Evolutionary conservation across 2,888 invertebrate genomes (phyloP), one percentile per base, ranked within the genome.

Genomic region (Laothoe populi): DNA sequence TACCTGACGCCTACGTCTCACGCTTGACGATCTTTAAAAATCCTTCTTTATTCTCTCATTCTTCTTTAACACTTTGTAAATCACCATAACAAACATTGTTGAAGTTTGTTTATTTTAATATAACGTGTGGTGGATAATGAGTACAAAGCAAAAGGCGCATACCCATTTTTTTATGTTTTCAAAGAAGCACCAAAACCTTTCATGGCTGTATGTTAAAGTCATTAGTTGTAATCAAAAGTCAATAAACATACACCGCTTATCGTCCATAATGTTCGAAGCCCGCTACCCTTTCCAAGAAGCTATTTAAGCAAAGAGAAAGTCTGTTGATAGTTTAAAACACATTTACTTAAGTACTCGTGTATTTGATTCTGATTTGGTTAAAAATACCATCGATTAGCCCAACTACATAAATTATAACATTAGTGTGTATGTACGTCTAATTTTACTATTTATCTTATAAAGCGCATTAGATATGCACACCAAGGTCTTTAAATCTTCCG

Each of bases 171-270:
- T 31, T 13, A 53, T 31, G 31, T 31, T 16, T 53, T 31, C 49
- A 16, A 35, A 35, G 31, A 53, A 53, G 16, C 16, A n/a, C n/a
- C n/a, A n/a, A 49, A 53, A 31, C n/a, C 8, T 35, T 35, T 19
- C 53, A 19, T 19, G 19, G 35, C 19, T 19, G 31, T 5, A 35
- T 19, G 10, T 53, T 23, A 19, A 53, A 53, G 53, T 53, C 35
- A 35, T 53, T 53, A 53, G 53, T 35, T 11, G 35, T 35, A 53
- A 53, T 53, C 53, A 53, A 53, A 53, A 53, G 53, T 53, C 53
- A 53, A 53, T 53, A 53, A 53, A 53, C 53, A 53, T 53, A 19
- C 48, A 48, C 13, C 35, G 53, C 53, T 53, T 53, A 53, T 53
- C 53, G 53, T 26, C 35, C 31, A 19, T 53, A 53, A 53, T 53